Evolutionary conservation across 2,797 vertebrate species (phyloP).

Genomic region (Aulostomus chinensis): DNA sequence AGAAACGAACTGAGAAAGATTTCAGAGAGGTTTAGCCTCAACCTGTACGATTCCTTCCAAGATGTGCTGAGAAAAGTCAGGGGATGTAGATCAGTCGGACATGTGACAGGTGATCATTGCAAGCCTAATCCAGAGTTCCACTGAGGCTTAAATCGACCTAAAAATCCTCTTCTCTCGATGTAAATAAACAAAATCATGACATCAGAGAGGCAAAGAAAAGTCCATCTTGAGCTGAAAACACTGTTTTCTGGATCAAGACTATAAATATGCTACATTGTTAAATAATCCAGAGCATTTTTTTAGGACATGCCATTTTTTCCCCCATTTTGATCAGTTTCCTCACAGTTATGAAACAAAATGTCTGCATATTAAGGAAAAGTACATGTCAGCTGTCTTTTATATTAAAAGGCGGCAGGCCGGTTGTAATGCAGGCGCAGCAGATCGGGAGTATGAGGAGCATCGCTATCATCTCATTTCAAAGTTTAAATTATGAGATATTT

Average conservation of each 20-base stretch:
- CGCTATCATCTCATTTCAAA: slow-evolving; percentile 37
- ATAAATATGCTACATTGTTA: too few species aligned
- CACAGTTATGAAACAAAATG: too few species aligned
- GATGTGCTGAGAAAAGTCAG: neutral
- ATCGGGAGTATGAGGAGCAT: slow-evolving; percentile 12
- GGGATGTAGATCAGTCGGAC: slow-evolving; percentile 18
- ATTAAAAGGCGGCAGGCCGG: slow-evolving; percentile 62
- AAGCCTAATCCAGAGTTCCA: slow-evolving; percentile 86
- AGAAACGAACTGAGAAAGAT: slow-evolving; percentile 20
- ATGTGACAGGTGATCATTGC: slow-evolving; percentile 81
- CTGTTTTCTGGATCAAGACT: slow-evolving; percentile 5
- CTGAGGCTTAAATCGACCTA: slow-evolving; percentile 25
- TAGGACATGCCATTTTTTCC: neutral
- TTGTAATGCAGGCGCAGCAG: slow-evolving; percentile 12
- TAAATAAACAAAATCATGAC: neutral
- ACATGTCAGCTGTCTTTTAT: slow-evolving; percentile 63
- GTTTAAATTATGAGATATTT: slow-evolving; percentile 46
- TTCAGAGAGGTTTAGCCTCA: slow-evolving; percentile 14
- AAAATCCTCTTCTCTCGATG: neutral
- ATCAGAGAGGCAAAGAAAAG: neutral
- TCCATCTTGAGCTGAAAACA: neutral
- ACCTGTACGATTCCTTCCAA: slow-evolving; percentile 9
- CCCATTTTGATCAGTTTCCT: too few species aligned
- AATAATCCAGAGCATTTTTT: neutral
- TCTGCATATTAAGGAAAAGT: too few species aligned